Percentiles rank a stretch among this genome's conserved stretches.
These are phyloP conservation scores for Enteromius unitaeniatus DNA, from an alignment of 2,797 vertebrate genomes.

Conservation along the genomic window DNA sequence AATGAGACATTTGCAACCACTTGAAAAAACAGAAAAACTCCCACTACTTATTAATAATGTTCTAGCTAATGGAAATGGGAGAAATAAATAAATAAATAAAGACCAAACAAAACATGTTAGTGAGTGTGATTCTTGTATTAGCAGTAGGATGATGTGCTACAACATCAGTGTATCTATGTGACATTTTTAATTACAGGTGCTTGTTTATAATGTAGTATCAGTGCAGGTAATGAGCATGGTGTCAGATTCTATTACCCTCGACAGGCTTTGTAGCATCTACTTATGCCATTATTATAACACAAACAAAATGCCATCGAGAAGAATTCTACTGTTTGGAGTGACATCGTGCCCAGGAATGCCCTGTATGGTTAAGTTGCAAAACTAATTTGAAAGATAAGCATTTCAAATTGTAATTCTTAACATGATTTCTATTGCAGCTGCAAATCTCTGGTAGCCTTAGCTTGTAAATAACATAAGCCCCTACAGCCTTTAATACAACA, in stretches of 20 bases:
- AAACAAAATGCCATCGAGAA: not conserved
- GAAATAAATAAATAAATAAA: slow-evolving; percentile 4
- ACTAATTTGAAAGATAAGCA: slow-evolving; percentile 33
- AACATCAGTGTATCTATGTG: slow-evolving; percentile 56
- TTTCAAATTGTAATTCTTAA: slow-evolving; percentile 37
- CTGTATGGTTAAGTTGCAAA: slow-evolving; percentile 24
- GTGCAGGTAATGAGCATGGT: slow-evolving; percentile 70
- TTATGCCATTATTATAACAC: slow-evolving; percentile 13
- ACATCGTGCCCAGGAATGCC: slow-evolving; percentile 7
- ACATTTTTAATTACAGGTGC: slow-evolving; percentile 75
- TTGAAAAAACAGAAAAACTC: not conserved
- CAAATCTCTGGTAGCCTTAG: slow-evolving; percentile 43
- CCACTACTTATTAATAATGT: not conserved
- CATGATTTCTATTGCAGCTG: slow-evolving; percentile 38
- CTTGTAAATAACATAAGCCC: slow-evolving; percentile 51
- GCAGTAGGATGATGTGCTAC: slow-evolving; percentile 3
- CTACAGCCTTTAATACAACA: slow-evolving; percentile 40
- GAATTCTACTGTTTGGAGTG: not conserved
- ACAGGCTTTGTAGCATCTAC: slow-evolving; percentile 9
- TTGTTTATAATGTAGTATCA: slow-evolving; percentile 67
- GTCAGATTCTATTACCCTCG: slow-evolving; percentile 61
- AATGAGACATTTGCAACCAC: not conserved
- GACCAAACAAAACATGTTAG: not conserved
- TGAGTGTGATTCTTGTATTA: not conserved
- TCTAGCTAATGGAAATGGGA: not conserved